Conservation (phyloP, 1,140 invertebrate species). For the Drosophila sucinea region DNA sequence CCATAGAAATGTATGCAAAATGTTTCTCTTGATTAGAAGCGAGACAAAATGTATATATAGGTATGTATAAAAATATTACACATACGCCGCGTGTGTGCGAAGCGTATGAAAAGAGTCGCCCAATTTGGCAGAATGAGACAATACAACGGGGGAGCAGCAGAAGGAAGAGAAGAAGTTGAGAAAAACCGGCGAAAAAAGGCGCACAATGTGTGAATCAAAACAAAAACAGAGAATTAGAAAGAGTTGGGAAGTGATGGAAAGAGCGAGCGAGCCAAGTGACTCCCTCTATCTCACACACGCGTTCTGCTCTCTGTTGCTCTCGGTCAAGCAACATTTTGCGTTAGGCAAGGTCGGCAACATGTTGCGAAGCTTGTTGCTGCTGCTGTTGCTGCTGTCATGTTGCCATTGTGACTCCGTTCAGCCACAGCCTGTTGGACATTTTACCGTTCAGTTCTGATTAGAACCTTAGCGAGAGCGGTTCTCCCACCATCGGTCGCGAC, state of each 20-base stretch:
- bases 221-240: constrained; percentile 20
- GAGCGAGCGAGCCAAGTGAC: constrained; percentile 33
- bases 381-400: constrained; percentile 2
- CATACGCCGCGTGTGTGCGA: constrained; percentile 31
- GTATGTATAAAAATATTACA: constrained; percentile 42
- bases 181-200: constrained; percentile 22
- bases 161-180: not conserved
- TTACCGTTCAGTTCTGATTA: constrained; percentile 66
- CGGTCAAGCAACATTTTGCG: constrained; percentile 45
- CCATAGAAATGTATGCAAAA: constrained; percentile 21
- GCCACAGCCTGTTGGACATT: constrained; percentile 62
- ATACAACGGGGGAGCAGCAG: not conserved
- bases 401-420: constrained; percentile 4
- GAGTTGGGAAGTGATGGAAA: not conserved
- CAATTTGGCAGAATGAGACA: constrained; percentile 8
- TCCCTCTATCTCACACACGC: not conserved
- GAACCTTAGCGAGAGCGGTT: constrained; percentile 60
- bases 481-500: constrained; percentile 17
- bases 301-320: constrained; percentile 15
- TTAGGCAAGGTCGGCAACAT: constrained; percentile 73
- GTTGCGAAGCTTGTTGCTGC: constrained; percentile 45
- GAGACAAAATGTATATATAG: constrained; percentile 27
- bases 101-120: not conserved
- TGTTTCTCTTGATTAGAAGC: constrained; percentile 48
- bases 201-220: constrained; percentile 56